These are phyloP conservation scores for Coremacera marginata DNA, from an alignment of 2,888 invertebrate species.

Conservation along the genomic window DNA sequence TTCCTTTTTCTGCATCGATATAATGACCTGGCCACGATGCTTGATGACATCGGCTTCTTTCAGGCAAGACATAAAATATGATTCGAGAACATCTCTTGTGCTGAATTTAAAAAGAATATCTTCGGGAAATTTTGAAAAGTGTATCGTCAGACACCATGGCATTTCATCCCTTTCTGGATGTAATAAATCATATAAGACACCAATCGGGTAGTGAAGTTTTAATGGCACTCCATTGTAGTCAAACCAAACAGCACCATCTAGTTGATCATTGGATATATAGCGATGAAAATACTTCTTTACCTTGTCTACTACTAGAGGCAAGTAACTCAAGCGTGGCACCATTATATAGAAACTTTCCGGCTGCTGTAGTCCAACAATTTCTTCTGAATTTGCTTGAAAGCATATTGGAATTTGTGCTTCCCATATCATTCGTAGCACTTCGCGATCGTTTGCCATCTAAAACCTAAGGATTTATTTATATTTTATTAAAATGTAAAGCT, in stretches of 20 bases:
- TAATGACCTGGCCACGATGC: constrained; percentile 90
- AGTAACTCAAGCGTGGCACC: constrained; percentile 93
- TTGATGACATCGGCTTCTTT: constrained; percentile 99
- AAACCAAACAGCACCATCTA: constrained; percentile 93
- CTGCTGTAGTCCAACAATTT: constrained; percentile 88
- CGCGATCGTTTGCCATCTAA: constrained; percentile 92
- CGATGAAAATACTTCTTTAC: constrained; percentile 89
- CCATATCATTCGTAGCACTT: constrained; percentile 95
- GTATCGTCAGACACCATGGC: constrained; percentile 95
- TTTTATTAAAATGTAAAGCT: too few species aligned
- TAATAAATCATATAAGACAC: constrained; percentile 91
- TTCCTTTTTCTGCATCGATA: constrained; percentile 95
- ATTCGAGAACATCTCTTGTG: constrained; percentile 91
- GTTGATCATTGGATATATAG: constrained; percentile 83
- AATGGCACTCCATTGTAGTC: constrained; percentile 92
- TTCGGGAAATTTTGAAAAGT: constrained; percentile 95
- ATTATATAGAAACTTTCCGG: constrained; percentile 94
- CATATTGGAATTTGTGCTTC: constrained; percentile 94
- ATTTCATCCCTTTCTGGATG: constrained; percentile 78
- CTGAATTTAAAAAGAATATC: constrained; percentile 87
- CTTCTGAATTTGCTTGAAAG: constrained; percentile 89
- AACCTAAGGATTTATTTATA: too few species aligned
- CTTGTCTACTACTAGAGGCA: constrained; percentile 95
- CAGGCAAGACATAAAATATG: constrained; percentile 93
- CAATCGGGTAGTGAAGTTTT: constrained; percentile 88